Evolutionary conservation across 2,113 vertebrate genomes (phyloP).

Genomic region (Tenrec ecaudatus): DNA sequence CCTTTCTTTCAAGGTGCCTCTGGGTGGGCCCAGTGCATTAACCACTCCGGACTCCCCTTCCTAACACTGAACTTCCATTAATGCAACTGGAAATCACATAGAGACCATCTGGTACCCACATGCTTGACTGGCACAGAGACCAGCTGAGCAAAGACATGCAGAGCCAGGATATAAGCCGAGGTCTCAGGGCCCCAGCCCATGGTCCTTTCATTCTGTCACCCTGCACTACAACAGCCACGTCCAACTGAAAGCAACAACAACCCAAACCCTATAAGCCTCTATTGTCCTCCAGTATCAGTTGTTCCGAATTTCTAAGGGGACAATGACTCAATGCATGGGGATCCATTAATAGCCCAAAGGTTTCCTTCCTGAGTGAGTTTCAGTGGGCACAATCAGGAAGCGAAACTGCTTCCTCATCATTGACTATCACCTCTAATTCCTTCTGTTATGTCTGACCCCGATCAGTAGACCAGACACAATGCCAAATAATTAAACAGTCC

Average conservation of each 20-base stretch:
- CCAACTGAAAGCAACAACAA: not conserved
- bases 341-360: conserved; percentile 1
- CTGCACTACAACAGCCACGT: not conserved
- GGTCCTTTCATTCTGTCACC: not conserved
- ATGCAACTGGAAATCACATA: not conserved
- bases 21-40: not conserved
- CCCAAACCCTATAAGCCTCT: not conserved
- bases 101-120: not conserved
- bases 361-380: conserved; percentile 27
- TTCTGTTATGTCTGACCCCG: not conserved
- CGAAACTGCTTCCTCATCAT: conserved; percentile 37
- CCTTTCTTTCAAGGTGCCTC: not conserved
- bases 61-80: not conserved
- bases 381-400: conserved; percentile 26
- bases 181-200: not conserved
- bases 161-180: not conserved
- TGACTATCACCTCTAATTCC: conserved; percentile 40
- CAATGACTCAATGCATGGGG: conserved; percentile 8
- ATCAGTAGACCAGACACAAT: conserved; percentile 45
- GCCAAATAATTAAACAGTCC: conserved; percentile 59
- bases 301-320: not conserved
- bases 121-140: not conserved
- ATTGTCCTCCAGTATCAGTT: not conserved
- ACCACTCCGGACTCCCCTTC: not conserved
- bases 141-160: not conserved